phyloP scores from a whole-genome alignment of 1,140 invertebrate genomes.

The Zaprionus taronus region DNA sequence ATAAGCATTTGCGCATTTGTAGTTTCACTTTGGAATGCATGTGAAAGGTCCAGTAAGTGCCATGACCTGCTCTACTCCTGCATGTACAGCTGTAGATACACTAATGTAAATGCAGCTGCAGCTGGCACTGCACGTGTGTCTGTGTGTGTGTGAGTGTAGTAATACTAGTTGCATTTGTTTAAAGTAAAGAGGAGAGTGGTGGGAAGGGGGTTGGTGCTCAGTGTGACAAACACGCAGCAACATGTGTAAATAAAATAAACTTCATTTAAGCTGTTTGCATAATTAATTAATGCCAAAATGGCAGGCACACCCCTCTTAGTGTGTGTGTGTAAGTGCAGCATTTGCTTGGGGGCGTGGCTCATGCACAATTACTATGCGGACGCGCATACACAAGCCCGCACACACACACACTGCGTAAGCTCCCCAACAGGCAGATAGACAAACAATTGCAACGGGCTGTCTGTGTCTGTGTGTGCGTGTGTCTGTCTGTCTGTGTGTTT shows the following conservation, averaged over 20 bases:
- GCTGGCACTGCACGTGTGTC: background rate
- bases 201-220: background rate
- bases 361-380: slow-evolving; percentile 25
- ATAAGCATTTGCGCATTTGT: background rate
- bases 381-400: slow-evolving; percentile 7
- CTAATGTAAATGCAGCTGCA: background rate
- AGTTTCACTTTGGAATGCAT: slow-evolving; percentile 5
- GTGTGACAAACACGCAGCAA: slow-evolving; percentile 49
- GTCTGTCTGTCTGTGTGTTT: background rate
- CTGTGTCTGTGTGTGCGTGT: background rate
- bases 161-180: slow-evolving; percentile 23
- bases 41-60: background rate
- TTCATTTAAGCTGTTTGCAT: slow-evolving; percentile 80
- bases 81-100: background rate
- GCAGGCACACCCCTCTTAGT: background rate
- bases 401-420: slow-evolving; percentile 6
- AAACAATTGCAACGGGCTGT: slow-evolving; percentile 31
- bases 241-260: slow-evolving; percentile 82
- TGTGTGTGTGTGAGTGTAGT: background rate
- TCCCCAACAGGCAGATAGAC: slow-evolving; percentile 21
- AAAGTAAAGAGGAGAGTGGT: background rate
- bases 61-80: background rate
- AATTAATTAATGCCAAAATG: slow-evolving; percentile 76
- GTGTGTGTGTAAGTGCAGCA: slow-evolving; percentile 9
- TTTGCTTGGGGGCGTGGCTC: slow-evolving; percentile 13